Evolutionary conservation across 2,888 invertebrate genomes (phyloP), one percentile per base, ranked within the genome.

Genomic region (Heliconius sara): DNA sequence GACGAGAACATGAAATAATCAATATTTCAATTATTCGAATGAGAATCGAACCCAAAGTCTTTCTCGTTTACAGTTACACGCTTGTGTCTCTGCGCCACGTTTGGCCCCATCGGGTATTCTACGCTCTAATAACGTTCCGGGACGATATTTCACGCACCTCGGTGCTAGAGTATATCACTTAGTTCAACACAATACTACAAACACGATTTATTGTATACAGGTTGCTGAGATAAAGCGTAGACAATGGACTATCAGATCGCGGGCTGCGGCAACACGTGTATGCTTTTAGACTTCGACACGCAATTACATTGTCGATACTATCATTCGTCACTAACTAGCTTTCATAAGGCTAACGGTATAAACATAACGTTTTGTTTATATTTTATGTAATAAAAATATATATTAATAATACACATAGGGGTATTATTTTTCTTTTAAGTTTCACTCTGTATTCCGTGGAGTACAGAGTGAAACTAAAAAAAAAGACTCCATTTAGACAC

Each of bases 271-370:
- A 86, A 94, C 95, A 94, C 89, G 94, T 94, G 94, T 94, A 93
- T 94, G 95, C 95, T 94, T 93, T 94, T 93, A 91, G 90, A 90
- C 93, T 92, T 92, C 91, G 92, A 92, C 93, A 92, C 91, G 93
- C 93, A 94, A 94, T 95, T 94, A 94, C 91, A 89, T 88, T 87
- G 87, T 86, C 84, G 87, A 84, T 83, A 83, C 85, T 83, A 87
- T 91, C 93, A 92, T 93, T 93, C 91, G 93, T 94, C 93, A 94
- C 90, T 87, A 86, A 86, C 90, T 91, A 92, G 79, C 78, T 81
- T 84, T 94, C 93, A 19, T 93, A 91, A 88, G 84, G 86, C 84
- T 84, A 82, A 52, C 67, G 68, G 79, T 80, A 82, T 84, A 79
- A 82, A 80, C 81, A 66, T 70, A 77, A 75, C 60, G 27, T 74